A percentile compares a stretch with the other conserved stretches of the same genome.
phyloP scores from a whole-genome alignment of 1,140 invertebrate genomes.

The Caenorhabditis inopinata region DNA sequence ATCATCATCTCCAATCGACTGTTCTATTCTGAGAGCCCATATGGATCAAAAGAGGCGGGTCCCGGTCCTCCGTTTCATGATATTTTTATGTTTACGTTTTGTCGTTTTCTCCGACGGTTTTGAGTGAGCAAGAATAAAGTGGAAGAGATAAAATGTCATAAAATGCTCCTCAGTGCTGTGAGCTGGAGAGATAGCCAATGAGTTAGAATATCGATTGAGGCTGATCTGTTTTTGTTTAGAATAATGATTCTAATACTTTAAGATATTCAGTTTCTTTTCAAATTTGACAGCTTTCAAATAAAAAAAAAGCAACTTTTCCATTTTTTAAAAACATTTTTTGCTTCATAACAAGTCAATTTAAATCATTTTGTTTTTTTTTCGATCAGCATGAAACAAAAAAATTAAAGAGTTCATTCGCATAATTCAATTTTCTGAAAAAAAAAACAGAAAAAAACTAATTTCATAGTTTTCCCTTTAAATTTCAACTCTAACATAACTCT shows the following conservation, averaged over 20 bases:
- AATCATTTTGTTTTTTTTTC: not conserved
- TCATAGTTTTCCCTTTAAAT: too few species aligned
- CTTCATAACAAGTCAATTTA: too few species aligned
- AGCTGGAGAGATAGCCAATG: not conserved
- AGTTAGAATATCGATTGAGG: not conserved
- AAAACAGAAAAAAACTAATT: too few species aligned
- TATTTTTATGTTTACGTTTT: conserved; percentile 1
- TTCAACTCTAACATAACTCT: not conserved
- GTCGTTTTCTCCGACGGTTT: not conserved
- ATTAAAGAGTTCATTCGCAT: too few species aligned
- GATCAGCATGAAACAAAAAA: too few species aligned
- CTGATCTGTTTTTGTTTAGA: too few species aligned
- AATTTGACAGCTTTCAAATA: too few species aligned
- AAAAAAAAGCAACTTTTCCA: too few species aligned
- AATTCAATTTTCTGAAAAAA: too few species aligned
- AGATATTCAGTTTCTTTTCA: too few species aligned
- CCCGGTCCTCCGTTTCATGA: not conserved
- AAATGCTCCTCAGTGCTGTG: not conserved
- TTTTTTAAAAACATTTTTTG: too few species aligned
- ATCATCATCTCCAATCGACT: conserved; percentile 11
- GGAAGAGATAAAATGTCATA: conserved; percentile 24
- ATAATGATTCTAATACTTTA: too few species aligned
- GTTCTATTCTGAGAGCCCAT: conserved; percentile 18
- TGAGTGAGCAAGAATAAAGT: conserved; percentile 21
- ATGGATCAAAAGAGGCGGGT: not conserved